Percentiles rank a stretch among this genome's conserved stretches.
Evolutionary conservation across 2,113 vertebrate genomes (phyloP).

Genomic region (Anseranas semipalmata): DNA sequence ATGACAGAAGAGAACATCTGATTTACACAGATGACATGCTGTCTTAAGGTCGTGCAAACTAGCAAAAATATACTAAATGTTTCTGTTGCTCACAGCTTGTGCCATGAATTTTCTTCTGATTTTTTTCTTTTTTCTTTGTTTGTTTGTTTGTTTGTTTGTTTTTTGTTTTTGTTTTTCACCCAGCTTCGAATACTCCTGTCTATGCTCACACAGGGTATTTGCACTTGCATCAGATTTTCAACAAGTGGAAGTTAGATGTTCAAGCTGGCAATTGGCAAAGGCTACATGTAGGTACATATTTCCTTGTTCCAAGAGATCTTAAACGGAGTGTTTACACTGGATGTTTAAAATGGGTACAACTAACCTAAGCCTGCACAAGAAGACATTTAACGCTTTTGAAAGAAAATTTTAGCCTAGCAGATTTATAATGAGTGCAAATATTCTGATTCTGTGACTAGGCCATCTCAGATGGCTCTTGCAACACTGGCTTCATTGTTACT

Average conservation of each 20-base stretch:
- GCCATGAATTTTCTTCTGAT: not conserved
- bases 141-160: not conserved
- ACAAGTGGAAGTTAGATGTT: not conserved
- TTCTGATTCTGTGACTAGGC: not conserved
- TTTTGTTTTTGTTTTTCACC: not conserved
- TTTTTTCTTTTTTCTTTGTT: not conserved
- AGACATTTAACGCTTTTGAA: not conserved
- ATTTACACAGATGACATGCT: not conserved
- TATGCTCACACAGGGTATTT: not conserved
- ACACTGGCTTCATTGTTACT: not conserved
- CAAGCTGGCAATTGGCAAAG: not conserved
- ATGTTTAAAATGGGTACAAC: not conserved
- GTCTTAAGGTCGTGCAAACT: not conserved
- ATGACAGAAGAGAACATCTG: not conserved
- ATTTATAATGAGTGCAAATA: not conserved
- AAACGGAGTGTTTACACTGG: not conserved
- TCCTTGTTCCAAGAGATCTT: not conserved
- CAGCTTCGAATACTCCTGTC: not conserved
- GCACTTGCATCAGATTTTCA: not conserved
- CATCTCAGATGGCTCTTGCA: not conserved
- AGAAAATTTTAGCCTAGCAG: not conserved
- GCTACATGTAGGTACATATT: not conserved
- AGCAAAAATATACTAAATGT: not conserved
- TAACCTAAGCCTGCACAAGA: not conserved
- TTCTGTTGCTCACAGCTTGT: not conserved